Evolutionary conservation across 1,140 invertebrate species (phyloP).

Genomic region (Drosophila serrata): DNA sequence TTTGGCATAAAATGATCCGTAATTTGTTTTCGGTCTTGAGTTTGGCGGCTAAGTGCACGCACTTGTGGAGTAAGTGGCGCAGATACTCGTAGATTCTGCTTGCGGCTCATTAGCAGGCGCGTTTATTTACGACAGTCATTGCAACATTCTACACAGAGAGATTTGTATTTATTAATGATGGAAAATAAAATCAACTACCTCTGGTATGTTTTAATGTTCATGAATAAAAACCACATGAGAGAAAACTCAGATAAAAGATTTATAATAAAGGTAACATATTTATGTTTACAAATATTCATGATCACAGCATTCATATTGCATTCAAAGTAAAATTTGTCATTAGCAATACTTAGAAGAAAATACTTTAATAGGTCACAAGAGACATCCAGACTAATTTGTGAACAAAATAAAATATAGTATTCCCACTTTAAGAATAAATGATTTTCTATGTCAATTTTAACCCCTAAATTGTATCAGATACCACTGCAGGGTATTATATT

Average conservation of each 20-base stretch:
- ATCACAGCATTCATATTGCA: not conserved
- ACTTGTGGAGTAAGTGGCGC: conserved; percentile 67
- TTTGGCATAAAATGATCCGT: conserved; percentile 58
- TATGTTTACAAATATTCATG: not conserved
- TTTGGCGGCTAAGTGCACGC: conserved; percentile 70
- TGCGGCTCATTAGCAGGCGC: conserved; percentile 63
- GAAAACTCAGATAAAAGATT: not conserved
- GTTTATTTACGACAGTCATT: conserved; percentile 69
- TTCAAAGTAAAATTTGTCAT: not conserved
- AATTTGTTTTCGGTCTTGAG: conserved; percentile 69
- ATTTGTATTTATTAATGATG: not conserved
- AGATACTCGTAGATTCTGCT: conserved; percentile 39
- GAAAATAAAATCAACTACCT: not conserved
- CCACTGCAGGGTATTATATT: too few relatives aligned
- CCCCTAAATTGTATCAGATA: too few relatives aligned
- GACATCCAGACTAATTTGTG: too few relatives aligned
- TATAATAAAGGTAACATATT: too few relatives aligned
- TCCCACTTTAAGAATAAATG: too few relatives aligned
- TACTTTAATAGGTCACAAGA: too few relatives aligned
- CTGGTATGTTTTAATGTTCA: not conserved
- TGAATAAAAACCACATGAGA: not conserved
- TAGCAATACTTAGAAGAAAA: too few relatives aligned
- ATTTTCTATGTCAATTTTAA: too few relatives aligned
- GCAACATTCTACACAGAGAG: conserved; percentile 40
- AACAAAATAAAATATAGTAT: too few relatives aligned